Base-by-base conservation (phyloP, 2,888 invertebrate genomes). In the Stomorhina lunata region DNA sequence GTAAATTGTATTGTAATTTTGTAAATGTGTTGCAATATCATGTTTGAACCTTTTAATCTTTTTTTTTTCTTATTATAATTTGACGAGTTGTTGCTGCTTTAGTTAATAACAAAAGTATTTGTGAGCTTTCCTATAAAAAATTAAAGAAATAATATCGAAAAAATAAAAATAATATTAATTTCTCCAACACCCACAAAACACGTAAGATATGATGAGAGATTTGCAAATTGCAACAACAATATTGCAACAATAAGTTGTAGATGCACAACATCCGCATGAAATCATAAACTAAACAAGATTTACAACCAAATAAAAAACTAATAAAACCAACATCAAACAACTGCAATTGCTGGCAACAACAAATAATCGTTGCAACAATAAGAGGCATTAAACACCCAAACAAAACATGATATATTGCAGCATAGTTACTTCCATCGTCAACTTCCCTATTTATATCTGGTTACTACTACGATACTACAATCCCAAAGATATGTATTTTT, bases 221-320 rank as follows among this genome's bases (percentile, higher is more conserved):
- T 57, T 34, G 9, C 25, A 69, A 65, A 25, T 9, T 55, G 45
- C 61, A 81, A 59, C 53, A 71, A 65, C 9, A n/a, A n/a, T n/a
- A n/a, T n/a, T n/a, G n/a, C n/a, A 48, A 65, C 40, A 78, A 17
- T 15, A 10, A 27, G 7, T 22, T 43, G 17, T 17, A 25, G 4
- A 17, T 17, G 3, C 6, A 22, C 20, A 65, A 43, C 84, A 80
- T 81, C 78, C 78, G 79, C 72, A 59, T 76, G 57, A 79, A 75
- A 76, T 65, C 72, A 80, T 68, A 84, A 79, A 75, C 79, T 32
- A 37, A 82, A 82, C 81, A 79, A 82, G 82, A 79, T 71, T 71
- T 65, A 55, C 43, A 59, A 66, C n/a, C 15, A 59, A 73, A 57
- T 43, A 45, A 48, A 81, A 65, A 37, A 17, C n/a, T 9, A 57